A percentile compares a stretch with the other conserved stretches of the same genome.
Evolutionary conservation across 2,113 vertebrate species (phyloP).

Genomic region (Pampusana beccarii): DNA sequence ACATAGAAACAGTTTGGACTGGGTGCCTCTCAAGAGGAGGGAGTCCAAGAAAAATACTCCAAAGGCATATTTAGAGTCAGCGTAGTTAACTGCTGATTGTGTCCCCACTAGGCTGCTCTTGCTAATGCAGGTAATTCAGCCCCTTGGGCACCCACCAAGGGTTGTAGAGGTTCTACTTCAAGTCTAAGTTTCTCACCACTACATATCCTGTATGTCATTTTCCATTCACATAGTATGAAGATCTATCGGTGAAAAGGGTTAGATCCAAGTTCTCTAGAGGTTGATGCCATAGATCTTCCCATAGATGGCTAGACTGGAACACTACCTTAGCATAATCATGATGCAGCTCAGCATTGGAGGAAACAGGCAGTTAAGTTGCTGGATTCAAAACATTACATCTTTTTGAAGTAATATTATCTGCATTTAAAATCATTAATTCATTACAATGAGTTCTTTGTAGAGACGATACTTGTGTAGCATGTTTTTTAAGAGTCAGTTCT

Average conservation of each 20-base stretch:
- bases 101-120: too few relatives aligned
- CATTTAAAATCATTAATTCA: background rate
- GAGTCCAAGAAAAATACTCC: too few relatives aligned
- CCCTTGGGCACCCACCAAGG: too few relatives aligned
- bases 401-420: background rate
- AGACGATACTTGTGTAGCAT: background rate
- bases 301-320: background rate
- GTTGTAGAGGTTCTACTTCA: too few relatives aligned
- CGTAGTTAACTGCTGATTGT: too few relatives aligned
- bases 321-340: background rate
- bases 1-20: too few relatives aligned
- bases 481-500: background rate
- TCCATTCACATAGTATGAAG: too few relatives aligned
- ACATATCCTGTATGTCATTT: too few relatives aligned
- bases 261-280: background rate
- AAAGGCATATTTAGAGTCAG: too few relatives aligned
- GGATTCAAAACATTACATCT: background rate
- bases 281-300: background rate
- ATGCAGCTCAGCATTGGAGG: fast-evolving
- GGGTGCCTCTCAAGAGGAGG: too few relatives aligned
- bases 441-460: fast-evolving
- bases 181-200: too few relatives aligned
- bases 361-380: background rate
- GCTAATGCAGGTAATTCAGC: too few relatives aligned
- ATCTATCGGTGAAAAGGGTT: background rate